Conservation (phyloP, 2,797 vertebrate genomes). For the Myotis findleyi region DNA sequence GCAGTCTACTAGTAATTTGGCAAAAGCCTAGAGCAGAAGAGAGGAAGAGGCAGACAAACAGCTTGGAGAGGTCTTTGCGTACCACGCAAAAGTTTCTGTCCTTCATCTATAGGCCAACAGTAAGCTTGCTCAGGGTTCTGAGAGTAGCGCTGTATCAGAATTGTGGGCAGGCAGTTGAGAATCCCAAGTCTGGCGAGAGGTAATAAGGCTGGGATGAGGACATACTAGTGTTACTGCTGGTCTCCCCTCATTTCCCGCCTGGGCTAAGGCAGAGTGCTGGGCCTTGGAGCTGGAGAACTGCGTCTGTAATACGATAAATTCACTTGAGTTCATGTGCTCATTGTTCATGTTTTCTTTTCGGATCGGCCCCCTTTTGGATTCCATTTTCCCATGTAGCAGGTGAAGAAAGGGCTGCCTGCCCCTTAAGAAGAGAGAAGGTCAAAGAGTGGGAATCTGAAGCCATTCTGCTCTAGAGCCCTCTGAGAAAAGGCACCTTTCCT, state of each 20-base stretch:
- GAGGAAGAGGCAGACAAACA: not conserved
- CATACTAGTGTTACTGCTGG: not conserved
- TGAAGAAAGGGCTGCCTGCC: not conserved
- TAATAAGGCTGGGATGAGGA: not conserved
- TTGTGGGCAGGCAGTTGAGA: not conserved
- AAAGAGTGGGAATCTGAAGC: not conserved
- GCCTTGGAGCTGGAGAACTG: not conserved
- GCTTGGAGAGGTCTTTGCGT: not conserved
- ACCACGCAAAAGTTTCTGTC: not conserved
- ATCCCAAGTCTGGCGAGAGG: not conserved
- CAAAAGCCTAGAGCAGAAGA: not conserved
- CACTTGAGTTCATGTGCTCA: not conserved
- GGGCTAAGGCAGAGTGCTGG: not conserved
- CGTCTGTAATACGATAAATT: not conserved
- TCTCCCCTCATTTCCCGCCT: not conserved
- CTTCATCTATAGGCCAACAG: not conserved
- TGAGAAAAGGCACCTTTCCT: not conserved
- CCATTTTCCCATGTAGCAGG: not conserved
- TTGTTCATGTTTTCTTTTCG: not conserved
- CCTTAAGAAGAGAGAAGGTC: not conserved
- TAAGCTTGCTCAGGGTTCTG: not conserved
- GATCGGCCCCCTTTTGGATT: not conserved
- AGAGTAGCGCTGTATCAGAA: not conserved
- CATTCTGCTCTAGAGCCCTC: not conserved
- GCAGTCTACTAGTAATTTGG: not conserved